Percentiles rank a stretch among this genome's conserved stretches.
Conservation (phyloP, 2,113 vertebrate species). For the Rhinolophus sinicus region DNA sequence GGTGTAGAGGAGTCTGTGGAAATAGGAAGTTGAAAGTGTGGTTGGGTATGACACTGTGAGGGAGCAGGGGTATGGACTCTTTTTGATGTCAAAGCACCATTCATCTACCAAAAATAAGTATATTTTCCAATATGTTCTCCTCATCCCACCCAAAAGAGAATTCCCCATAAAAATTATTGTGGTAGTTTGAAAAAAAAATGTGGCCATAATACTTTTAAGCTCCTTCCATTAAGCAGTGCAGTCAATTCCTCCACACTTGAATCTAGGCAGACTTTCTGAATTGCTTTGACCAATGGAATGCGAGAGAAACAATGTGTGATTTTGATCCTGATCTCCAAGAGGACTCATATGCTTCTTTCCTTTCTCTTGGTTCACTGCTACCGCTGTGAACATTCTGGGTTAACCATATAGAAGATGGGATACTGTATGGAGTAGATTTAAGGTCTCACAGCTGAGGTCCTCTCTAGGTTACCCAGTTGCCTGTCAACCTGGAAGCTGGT, state of each 20-base stretch:
- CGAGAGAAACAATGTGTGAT: neutral
- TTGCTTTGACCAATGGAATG: neutral
- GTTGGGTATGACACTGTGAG: neutral
- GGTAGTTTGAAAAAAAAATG: neutral
- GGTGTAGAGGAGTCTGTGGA: neutral
- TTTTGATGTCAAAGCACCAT: neutral
- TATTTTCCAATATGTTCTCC: neutral
- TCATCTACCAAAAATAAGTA: neutral
- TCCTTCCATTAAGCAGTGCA: neutral
- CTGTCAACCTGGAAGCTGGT: neutral
- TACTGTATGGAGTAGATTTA: neutral
- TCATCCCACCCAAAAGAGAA: neutral
- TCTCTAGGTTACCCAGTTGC: neutral
- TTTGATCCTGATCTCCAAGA: constrained; percentile 10
- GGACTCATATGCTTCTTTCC: neutral
- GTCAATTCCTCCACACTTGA: neutral
- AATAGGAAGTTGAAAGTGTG: neutral
- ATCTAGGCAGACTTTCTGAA: neutral
- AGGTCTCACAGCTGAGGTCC: neutral
- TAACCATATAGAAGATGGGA: neutral
- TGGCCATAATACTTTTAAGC: neutral
- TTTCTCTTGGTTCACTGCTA: neutral
- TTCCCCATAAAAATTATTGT: neutral
- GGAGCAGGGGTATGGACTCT: neutral
- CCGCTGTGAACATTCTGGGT: accelerated